Base-by-base conservation (phyloP, 2,888 invertebrate species). In the Philereme transversata region DNA sequence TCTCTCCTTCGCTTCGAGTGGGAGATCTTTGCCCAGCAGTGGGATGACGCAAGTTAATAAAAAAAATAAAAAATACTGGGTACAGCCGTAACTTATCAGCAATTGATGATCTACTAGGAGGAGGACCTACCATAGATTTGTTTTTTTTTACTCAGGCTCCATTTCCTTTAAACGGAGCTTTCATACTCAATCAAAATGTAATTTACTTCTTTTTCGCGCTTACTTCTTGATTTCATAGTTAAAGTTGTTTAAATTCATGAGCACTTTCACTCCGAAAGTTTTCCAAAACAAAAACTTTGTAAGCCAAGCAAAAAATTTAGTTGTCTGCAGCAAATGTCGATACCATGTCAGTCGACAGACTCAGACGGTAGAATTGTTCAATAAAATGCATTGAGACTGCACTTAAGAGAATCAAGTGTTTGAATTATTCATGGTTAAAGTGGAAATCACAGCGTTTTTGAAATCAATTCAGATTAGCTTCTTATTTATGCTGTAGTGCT, bases 361-460 rank as follows among this genome's bases (percentile, higher is more conserved):
- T 3, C 40, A 40, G 40, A 40, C 40, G 40, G 6, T 52, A 2
- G 45, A 41, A 50, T 43, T 45, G 60, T 53, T 60, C 60, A 57
- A 60, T 64, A 60, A 54, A 54, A 43, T 55, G 64, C 60, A 60
- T 47, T 11, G 34, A 47, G 50, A 38, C 33, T 50, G 36, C 22
- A 47, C 53, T 34, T 40, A 3, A 33, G 38, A 45, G 44, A 45
- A 50, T 57, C 44, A 48, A 8, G 34, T 6, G 22, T 3, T 51
- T 64, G 64, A 54, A 64, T 64, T 51, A 64, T 64, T 60, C 60
- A 64, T 60, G 57, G 33, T 33, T 2, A 22, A 47, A 54, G 48
- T 43, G 6, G 48, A 7, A 49, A 49, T 38, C 9, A 5, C 33
- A 35, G 11, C 49, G 10, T 36, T 38, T 38, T 6, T 4, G 10